A percentile compares a stretch with the other conserved stretches of the same genome.
phyloP scores from a whole-genome alignment of 2,113 vertebrate species.

The Vicugna pacos region DNA sequence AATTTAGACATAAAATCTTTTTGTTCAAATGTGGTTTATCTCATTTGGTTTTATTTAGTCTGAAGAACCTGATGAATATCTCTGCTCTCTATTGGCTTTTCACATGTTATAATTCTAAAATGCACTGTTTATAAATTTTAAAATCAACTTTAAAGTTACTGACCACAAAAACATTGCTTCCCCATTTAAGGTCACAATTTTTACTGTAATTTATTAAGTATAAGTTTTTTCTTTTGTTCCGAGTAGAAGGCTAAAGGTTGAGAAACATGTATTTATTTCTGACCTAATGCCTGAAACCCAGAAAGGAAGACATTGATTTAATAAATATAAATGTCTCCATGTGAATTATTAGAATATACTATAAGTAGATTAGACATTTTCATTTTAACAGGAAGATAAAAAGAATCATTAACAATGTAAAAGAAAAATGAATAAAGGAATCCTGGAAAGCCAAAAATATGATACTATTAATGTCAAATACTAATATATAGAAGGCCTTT shows the following conservation, averaged over 20 bases:
- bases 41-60: constrained; percentile 11
- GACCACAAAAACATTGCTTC: neutral
- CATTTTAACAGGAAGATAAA: neutral
- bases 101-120: neutral
- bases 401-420: neutral
- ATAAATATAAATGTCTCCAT: neutral
- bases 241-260: neutral
- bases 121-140: neutral
- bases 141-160: constrained; percentile 18
- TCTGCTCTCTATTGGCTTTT: neutral
- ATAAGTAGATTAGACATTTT: neutral
- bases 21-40: neutral
- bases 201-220: constrained; percentile 33
- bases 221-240: constrained; percentile 36
- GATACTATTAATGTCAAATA: neutral
- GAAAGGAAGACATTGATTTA: neutral
- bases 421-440: constrained; percentile 26
- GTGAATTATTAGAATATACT: neutral
- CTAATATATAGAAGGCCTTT: neutral
- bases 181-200: neutral
- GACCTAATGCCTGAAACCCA: neutral
- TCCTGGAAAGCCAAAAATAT: neutral
- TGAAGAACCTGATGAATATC: neutral
- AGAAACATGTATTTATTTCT: constrained; percentile 38
- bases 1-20: neutral